These are phyloP conservation scores for Phasia obesa DNA, from an alignment of 2,888 invertebrate species.

Conservation along the genomic window DNA sequence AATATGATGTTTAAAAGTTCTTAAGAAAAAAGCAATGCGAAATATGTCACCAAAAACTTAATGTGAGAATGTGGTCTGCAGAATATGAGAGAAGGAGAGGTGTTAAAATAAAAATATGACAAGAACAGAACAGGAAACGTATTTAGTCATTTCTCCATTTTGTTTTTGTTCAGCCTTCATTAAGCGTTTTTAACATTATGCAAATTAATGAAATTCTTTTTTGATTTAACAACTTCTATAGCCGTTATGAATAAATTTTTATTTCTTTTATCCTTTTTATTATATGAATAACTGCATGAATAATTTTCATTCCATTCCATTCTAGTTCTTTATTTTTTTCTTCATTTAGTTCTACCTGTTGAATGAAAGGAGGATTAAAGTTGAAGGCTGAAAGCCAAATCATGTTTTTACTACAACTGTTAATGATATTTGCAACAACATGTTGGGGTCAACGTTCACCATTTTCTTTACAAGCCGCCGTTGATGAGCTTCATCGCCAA, in stretches of 20 bases:
- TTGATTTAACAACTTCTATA: conserved; percentile 38
- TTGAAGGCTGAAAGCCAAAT: conserved; percentile 60
- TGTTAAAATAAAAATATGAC: background rate
- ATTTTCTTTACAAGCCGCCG: conserved; percentile 81
- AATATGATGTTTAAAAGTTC: background rate
- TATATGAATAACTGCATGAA: background rate
- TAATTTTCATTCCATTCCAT: conserved; percentile 15
- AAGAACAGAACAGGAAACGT: conserved; percentile 1
- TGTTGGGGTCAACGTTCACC: conserved; percentile 76
- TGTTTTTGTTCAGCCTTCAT: conserved; percentile 48
- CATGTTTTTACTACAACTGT: conserved; percentile 65
- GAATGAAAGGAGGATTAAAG: conserved; percentile 21
- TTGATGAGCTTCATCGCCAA: conserved; percentile 81
- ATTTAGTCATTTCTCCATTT: conserved; percentile 30
- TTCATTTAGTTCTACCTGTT: conserved; percentile 39
- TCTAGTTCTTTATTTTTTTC: background rate
- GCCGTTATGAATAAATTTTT: conserved; percentile 40
- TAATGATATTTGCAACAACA: conserved; percentile 61
- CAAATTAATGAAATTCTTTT: conserved; percentile 53
- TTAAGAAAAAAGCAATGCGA: background rate
- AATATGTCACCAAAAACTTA: conserved; percentile 5
- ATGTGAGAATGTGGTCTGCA: conserved; percentile 13
- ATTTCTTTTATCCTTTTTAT: conserved; percentile 65
- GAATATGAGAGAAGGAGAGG: background rate
- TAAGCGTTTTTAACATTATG: conserved; percentile 61